Conservation (phyloP, 2,797 vertebrate genomes). For the Microctenopoma steveboyesi region DNA sequence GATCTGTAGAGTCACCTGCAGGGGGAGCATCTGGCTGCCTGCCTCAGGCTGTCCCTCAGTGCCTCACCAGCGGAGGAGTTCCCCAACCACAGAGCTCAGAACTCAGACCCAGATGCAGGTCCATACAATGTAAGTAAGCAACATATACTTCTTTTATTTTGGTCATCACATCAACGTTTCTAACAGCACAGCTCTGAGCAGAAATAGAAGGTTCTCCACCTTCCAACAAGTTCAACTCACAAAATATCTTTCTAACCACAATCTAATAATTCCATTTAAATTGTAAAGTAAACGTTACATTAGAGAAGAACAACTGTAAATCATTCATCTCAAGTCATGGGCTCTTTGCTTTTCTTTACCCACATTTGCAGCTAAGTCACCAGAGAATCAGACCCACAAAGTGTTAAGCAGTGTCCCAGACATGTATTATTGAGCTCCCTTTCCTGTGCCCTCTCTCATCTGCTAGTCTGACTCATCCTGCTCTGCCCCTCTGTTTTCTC, state of each 20-base stretch:
- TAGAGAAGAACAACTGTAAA: neutral
- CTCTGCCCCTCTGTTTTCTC: slow-evolving; percentile 2
- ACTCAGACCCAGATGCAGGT: neutral
- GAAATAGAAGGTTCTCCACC: neutral
- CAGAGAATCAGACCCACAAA: neutral
- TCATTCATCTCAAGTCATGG: neutral
- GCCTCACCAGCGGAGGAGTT: slow-evolving; percentile 40
- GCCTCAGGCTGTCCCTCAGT: slow-evolving; percentile 45
- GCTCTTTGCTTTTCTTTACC: slow-evolving; percentile 3
- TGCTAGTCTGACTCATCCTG: slow-evolving; percentile 44
- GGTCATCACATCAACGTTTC: neutral
- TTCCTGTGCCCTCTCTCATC: slow-evolving; percentile 30
- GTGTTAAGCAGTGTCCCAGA: slow-evolving; percentile 44
- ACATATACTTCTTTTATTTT: no score
- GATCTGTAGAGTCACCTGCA: slow-evolving; percentile 41
- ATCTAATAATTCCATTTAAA: no score
- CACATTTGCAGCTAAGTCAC: neutral
- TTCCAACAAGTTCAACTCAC: neutral
- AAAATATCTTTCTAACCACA: no score
- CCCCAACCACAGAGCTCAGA: slow-evolving; percentile 30
- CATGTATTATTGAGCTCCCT: slow-evolving; percentile 57
- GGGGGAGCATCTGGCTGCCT: slow-evolving; percentile 61
- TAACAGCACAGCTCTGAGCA: no score
- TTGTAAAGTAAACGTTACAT: no score
- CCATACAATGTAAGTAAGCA: no score